phyloP scores from a whole-genome alignment of 2,797 vertebrate genomes.

The Echiichthys vipera region DNA sequence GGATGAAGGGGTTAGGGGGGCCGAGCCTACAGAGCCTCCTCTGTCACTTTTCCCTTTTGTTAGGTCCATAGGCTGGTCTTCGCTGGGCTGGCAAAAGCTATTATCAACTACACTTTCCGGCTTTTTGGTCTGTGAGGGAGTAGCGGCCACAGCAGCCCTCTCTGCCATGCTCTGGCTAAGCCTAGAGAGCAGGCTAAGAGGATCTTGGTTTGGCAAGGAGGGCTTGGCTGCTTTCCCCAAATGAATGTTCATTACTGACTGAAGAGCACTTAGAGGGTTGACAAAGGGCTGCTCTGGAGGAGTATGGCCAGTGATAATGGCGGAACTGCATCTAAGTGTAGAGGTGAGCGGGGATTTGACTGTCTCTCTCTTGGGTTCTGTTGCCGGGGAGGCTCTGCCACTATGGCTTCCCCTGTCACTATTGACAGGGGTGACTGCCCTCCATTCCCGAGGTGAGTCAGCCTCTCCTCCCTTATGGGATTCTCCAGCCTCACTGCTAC shows the following conservation, averaged over 20 bases:
- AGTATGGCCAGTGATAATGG: conserved; percentile 94
- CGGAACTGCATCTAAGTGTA: conserved; percentile 88
- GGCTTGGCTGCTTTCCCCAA: conserved; percentile 98
- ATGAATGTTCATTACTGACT: conserved; percentile 99
- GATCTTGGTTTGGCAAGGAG: conserved; percentile 93
- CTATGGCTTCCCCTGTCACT: conserved; percentile 87
- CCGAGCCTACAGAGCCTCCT: conserved; percentile 89
- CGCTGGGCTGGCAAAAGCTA: conserved; percentile 89
- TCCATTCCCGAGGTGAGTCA: conserved; percentile 86
- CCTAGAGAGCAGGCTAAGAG: conserved; percentile 98
- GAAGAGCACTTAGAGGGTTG: conserved; percentile 97
- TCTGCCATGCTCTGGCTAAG: conserved; percentile 98
- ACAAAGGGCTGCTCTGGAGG: conserved; percentile 96
- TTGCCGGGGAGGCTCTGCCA: conserved; percentile 80
- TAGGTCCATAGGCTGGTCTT: conserved; percentile 99
- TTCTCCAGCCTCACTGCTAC: conserved; percentile 89
- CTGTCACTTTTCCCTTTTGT: conserved; percentile 96
- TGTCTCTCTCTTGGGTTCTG: conserved; percentile 82
- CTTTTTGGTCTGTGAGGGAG: conserved; percentile 92
- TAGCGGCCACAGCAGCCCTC: conserved; percentile 93
- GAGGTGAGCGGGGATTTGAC: conserved; percentile 83
- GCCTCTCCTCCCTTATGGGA: conserved; percentile 81
- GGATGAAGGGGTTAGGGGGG: conserved; percentile 91
- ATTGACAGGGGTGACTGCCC: conserved; percentile 87
- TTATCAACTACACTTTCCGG: conserved; percentile 83